A percentile compares a stretch with the other conserved stretches of the same genome.
Evolutionary conservation across 2,888 invertebrate species (phyloP).

Genomic region (Metacarcinus magister): DNA sequence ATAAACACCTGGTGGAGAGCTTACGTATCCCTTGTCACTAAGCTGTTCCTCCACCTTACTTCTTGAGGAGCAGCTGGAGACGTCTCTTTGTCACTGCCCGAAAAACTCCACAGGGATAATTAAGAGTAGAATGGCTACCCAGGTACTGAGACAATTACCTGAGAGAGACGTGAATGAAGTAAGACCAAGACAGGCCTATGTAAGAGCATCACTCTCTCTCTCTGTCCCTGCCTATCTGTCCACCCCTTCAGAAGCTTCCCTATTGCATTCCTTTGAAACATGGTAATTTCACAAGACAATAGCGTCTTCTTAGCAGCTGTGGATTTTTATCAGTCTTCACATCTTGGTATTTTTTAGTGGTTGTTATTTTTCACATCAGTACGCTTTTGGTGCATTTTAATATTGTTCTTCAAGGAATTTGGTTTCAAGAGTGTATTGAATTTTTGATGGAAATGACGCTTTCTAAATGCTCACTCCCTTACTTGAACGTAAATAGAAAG

Average conservation of each 20-base stretch:
- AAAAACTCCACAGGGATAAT: neutral
- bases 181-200: neutral
- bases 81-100: neutral
- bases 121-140: conserved; percentile 17
- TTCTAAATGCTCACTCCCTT: too few relatives aligned
- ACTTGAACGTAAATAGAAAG: too few relatives aligned
- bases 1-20: neutral
- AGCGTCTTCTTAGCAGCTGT: neutral
- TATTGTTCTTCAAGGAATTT: too few relatives aligned
- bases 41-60: neutral
- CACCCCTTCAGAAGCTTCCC: neutral
- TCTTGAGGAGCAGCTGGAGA: neutral
- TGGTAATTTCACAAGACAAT: neutral
- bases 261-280: neutral
- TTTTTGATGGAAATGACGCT: too few relatives aligned
- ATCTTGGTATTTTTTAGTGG: neutral
- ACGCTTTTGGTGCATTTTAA: neutral
- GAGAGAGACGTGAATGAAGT: neutral
- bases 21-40: neutral
- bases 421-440: too few relatives aligned
- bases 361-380: neutral
- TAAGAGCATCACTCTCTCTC: neutral
- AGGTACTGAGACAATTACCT: conserved; percentile 11
- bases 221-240: neutral
- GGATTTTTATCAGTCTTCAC: neutral